Conservation (phyloP, 2,888 invertebrate species). For the Pristionchus japonicus region DNA sequence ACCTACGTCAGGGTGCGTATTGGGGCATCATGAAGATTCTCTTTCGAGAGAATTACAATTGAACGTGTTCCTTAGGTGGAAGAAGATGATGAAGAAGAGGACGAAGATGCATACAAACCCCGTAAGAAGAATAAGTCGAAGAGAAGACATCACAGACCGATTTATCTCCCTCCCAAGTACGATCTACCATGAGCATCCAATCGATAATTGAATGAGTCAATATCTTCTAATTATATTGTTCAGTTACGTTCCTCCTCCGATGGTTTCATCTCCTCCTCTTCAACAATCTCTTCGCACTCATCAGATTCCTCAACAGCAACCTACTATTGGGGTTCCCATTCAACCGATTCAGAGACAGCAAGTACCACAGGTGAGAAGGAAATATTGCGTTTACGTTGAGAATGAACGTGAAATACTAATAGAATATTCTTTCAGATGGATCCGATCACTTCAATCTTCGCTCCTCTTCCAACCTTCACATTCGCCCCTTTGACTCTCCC, state of each 20-base stretch:
- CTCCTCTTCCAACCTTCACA: slow-evolving; percentile 9
- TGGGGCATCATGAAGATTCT: background rate
- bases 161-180: slow-evolving; percentile 43
- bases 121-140: slow-evolving; percentile 44
- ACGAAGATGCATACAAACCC: slow-evolving; percentile 39
- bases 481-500: background rate
- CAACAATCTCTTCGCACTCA: slow-evolving; percentile 4
- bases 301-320: slow-evolving; percentile 1
- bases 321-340: background rate
- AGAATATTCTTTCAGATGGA: background rate
- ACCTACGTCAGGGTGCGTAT: slow-evolving; percentile 36
- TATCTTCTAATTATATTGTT: background rate
- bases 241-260: slow-evolving; percentile 40
- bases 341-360: background rate
- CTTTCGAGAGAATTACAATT: background rate
- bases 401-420: too few relatives aligned
- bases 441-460: background rate
- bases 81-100: slow-evolving; percentile 37
- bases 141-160: slow-evolving; percentile 42
- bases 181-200: background rate
- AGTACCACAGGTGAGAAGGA: background rate
- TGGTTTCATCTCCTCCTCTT: background rate
- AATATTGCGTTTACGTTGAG: too few relatives aligned
- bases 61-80: background rate
- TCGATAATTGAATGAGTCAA: background rate